A percentile compares a stretch with the other conserved stretches of the same genome.
Evolutionary conservation across 2,888 invertebrate species (phyloP).

Genomic region (Cantharis flavilabris): DNA sequence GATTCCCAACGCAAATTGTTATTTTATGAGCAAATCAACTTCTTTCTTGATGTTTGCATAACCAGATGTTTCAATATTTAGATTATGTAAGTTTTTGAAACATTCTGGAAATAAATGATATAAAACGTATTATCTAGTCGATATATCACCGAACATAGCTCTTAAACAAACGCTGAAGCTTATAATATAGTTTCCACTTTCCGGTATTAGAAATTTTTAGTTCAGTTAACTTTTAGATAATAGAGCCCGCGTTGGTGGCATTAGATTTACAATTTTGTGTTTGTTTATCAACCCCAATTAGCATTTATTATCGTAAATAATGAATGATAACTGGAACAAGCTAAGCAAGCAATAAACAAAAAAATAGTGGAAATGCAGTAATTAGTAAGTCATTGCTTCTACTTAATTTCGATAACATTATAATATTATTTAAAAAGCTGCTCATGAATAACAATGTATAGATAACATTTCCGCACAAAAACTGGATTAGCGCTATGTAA

Average conservation of each 20-base stretch:
- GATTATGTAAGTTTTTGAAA: no score
- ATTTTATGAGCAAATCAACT: no score
- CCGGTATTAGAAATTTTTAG: background rate
- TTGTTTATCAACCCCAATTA: background rate
- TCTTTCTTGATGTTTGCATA: no score
- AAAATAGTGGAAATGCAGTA: background rate
- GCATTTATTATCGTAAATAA: background rate
- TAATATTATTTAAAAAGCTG: background rate
- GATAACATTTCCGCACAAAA: background rate
- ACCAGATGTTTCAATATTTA: no score
- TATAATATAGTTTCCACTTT: no score
- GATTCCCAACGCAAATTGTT: no score
- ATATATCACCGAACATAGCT: background rate
- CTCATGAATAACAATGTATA: background rate
- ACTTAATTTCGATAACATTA: background rate
- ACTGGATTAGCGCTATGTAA: background rate
- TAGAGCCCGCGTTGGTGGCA: background rate
- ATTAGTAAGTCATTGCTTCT: background rate
- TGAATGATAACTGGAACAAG: background rate
- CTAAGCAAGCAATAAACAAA: background rate
- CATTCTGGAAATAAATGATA: no score
- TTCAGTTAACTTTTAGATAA: background rate
- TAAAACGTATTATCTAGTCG: no score
- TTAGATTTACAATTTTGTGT: background rate
- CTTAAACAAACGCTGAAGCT: no score